Conservation (phyloP, 2,888 invertebrate genomes). For the Ischnus inquisitorius region DNA sequence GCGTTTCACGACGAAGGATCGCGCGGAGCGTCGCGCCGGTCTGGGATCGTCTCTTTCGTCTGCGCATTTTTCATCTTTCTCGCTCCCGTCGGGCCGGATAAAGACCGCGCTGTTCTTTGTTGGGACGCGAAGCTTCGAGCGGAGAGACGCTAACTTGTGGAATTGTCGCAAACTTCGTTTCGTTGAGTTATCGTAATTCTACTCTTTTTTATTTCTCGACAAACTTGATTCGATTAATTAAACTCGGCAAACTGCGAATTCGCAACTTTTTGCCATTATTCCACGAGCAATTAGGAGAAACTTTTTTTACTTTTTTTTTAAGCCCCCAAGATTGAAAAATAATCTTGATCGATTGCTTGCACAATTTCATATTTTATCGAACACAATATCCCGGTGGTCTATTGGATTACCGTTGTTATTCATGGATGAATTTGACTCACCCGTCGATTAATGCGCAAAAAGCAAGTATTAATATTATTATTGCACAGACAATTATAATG, state of each 20-base stretch:
- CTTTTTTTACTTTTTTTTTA: neutral
- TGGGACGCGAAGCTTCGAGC: neutral
- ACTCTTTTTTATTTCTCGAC: neutral
- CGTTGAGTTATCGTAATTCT: neutral
- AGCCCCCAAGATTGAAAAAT: neutral
- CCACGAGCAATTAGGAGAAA: neutral
- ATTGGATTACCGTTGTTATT: too few species aligned
- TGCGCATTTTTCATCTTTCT: neutral
- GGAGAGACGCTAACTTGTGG: neutral
- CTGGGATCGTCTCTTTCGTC: neutral
- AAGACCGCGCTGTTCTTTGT: constrained; percentile 2
- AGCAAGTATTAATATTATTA: too few species aligned
- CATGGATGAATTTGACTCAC: too few species aligned
- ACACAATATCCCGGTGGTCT: neutral
- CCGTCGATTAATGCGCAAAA: too few species aligned
- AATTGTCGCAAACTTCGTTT: neutral
- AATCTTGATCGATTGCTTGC: neutral
- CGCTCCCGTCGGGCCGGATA: neutral
- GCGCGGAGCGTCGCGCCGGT: neutral
- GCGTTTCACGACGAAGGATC: constrained; percentile 8
- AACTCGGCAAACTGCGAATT: neutral
- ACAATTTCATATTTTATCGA: neutral
- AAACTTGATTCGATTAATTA: constrained; percentile 3
- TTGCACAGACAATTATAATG: too few species aligned
- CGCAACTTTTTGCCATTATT: neutral